These are phyloP conservation scores for Gymnodraco acuticeps DNA, from an alignment of 2,797 vertebrate genomes.

Conservation along the genomic window DNA sequence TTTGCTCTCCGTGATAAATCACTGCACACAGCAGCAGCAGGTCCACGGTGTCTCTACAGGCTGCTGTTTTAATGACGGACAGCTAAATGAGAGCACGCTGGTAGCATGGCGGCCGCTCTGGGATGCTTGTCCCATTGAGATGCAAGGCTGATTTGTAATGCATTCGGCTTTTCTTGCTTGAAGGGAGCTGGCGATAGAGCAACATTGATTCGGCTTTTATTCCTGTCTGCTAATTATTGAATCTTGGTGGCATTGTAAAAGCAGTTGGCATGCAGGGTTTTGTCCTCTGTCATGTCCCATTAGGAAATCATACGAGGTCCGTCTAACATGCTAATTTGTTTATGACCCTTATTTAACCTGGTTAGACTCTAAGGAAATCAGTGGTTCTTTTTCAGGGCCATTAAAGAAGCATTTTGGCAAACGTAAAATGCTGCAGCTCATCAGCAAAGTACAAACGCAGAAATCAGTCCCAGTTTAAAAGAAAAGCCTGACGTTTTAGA, in stretches of 20 bases:
- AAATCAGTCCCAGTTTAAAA: neutral
- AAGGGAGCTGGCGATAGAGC: conserved; percentile 11
- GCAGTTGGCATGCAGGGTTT: conserved; percentile 1
- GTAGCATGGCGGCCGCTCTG: conserved; percentile 42
- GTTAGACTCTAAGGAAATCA: neutral
- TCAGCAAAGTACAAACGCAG: conserved; percentile 3
- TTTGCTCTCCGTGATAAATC: conserved; percentile 76
- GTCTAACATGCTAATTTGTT: neutral
- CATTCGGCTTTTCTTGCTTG: conserved; percentile 17
- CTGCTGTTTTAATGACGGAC: conserved; percentile 61
- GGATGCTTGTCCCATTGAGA: conserved; percentile 23
- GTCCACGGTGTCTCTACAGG: conserved; percentile 48
- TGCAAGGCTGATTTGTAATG: conserved; percentile 30
- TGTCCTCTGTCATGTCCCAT: conserved; percentile 4
- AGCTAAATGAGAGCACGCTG: conserved; percentile 53
- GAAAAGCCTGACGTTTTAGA: neutral
- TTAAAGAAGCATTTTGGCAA: neutral
- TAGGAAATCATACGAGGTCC: neutral
- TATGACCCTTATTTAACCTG: conserved; percentile 3
- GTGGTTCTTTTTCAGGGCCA: neutral
- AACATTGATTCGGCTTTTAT: conserved; percentile 31
- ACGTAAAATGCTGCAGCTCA: conserved; percentile 1
- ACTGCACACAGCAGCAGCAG: conserved; percentile 58
- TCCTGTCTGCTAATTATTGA: conserved; percentile 33
- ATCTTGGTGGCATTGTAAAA: conserved; percentile 14